A percentile compares a stretch with the other conserved stretches of the same genome.
These are phyloP conservation scores for Artemisiospiza belli DNA, from an alignment of 2,113 vertebrate genomes.

Conservation along the genomic window DNA sequence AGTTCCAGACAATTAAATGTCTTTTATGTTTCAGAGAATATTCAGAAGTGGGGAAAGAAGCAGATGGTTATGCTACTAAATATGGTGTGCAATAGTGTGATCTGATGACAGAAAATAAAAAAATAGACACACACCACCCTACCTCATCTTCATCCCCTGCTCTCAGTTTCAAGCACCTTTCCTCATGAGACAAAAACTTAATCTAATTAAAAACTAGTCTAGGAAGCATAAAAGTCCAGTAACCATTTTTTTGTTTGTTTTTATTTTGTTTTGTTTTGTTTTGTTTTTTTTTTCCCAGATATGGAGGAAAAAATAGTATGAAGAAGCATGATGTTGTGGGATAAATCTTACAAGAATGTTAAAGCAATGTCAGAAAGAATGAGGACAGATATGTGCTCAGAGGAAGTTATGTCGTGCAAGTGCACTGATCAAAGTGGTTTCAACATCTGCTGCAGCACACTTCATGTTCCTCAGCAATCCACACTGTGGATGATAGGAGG, in stretches of 20 bases:
- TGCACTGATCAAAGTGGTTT: background rate
- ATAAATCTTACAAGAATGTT: background rate
- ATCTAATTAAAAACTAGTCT: background rate
- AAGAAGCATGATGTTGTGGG: background rate
- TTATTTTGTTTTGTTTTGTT: background rate
- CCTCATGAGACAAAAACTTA: background rate
- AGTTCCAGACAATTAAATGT: background rate
- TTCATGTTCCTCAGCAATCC: background rate
- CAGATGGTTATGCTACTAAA: conserved; percentile 10
- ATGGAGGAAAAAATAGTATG: background rate
- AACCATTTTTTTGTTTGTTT: background rate
- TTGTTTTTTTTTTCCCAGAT: background rate
- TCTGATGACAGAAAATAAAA: background rate
- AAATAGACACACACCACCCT: background rate
- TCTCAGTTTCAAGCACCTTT: background rate
- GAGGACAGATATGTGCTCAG: background rate
- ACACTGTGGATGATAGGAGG: background rate
- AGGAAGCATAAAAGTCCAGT: background rate
- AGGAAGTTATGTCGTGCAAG: background rate
- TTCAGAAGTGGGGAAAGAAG: background rate
- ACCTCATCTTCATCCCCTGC: background rate
- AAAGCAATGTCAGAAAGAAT: background rate
- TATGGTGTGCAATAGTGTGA: background rate
- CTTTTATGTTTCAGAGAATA: background rate
- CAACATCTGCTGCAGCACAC: background rate